Base-by-base conservation (phyloP, 2,888 invertebrate species). In the Caenorhabditis zanzibari region DNA sequence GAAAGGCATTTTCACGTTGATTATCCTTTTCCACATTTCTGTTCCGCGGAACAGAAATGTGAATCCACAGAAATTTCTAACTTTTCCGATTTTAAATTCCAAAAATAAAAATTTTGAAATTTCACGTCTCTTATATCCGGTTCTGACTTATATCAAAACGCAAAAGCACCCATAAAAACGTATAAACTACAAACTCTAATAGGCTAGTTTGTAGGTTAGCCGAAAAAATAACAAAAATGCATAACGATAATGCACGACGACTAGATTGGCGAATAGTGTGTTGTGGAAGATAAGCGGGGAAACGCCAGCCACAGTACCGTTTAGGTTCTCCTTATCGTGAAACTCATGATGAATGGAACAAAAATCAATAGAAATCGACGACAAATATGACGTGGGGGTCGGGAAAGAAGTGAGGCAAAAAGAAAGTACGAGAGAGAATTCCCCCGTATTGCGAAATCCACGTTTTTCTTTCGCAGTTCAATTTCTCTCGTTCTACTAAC, bases 291-390 rank as follows among this genome's bases (percentile, higher is more conserved):
- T 71, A 79, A 79, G 71, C 12, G 49, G 47, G 14, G 14, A 76
- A 38, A 47, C 47, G 19, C n/a, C 9, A 49, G 68, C 35, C 64
- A 56, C 56, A 64, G 63, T 79, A 58, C 79, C 63, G 77, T 63
- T 61, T 71, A 9, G 49, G 47, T 63, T 64, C 35, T 41, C 58
- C 71, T 71, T 77, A 71, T 77, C 77, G 54, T 56, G 61, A 54
- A 79, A 79, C 64, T 71, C 71, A 71, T 79, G 79, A 72, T 79
- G 71, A 79, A 79, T 79, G 64, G 71, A 79, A 79, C 71, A 64
- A 71, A 79, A 79, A 79, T 79, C 79, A 71, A 79, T 79, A 79
- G 41, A 54, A 79, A 79, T 64, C 56, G 71, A 35, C 71, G 71
- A 58, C 64, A 71, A 79, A 79, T 63, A 79, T 79, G 79, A 79